Base-by-base conservation (phyloP, 2,113 vertebrate species). In the Telmatochromis sp. region DNA sequence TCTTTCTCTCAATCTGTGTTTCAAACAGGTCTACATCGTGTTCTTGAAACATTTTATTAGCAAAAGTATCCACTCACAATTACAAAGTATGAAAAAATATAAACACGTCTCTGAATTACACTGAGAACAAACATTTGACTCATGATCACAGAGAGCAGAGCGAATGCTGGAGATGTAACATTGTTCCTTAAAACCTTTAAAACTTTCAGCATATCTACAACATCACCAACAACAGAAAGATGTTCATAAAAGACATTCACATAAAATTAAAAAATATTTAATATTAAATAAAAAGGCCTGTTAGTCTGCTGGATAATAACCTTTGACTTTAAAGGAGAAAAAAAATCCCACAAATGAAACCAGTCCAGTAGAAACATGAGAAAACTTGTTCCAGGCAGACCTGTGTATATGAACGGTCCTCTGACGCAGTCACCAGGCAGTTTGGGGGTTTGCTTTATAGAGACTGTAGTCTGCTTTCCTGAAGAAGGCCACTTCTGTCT, bases 401-500 rank as follows among this genome's bases (percentile, higher is more conserved):
- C 31, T 80, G 5, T 50, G 15, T 7, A 26, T 17, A 55, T 8
- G 21, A 19, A 11, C 28, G 0, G 15, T 19, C 28, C 58, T 21
- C 33, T 5, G n/a, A 47, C 2, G 9, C 14, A 5, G 33, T 94
- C 92, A 96, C 95, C 95, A 96, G 7, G 92, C 89, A 1, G 91
- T 95, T 92, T 96, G 85, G 58, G 98, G 98, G 96, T 98, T 97
- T 86, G 95, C 94, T 96, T 98, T 98, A 89, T 96, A 98, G 50
- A 94, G 95, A 60, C 94, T 93, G 90, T 99, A 99, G 95, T 99
- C 98, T 83, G 97, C 96, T 89, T 90, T 96, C 92, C 94, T 97
- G 95, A 99, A 99, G 95, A 98, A 98, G 71, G 98, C 98, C 91
- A 99, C 92, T 94, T 99, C 98, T 0, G 98, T 99, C 95, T 99